Evolutionary conservation across 2,888 invertebrate species (phyloP), one percentile per base, ranked within the genome.

Genomic region (Galerucella calmariensis): DNA sequence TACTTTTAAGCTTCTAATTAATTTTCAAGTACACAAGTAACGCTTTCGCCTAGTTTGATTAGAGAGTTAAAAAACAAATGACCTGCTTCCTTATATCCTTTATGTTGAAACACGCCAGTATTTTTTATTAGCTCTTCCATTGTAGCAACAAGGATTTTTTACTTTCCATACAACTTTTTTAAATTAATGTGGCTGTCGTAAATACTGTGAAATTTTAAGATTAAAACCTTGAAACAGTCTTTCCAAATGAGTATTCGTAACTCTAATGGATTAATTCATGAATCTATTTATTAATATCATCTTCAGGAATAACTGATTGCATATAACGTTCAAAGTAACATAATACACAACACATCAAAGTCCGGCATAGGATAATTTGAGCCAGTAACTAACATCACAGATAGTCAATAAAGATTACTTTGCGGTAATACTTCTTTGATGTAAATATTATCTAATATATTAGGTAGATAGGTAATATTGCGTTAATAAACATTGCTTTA

Each of bases 1-100:
- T 41, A 41, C 35, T 27, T 35, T 27, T 65, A 63, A 70, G 53
- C 41, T 69, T 48, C n/a, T 70, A 70, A 70, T 70, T 70, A 70
- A 70, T 70, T 70, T 70, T 65, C 20, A 44, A 70, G 62, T 69
- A 35, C 62, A 48, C 44, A 69, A 51, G 41, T 65, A 44, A 65
- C 63, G 63, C 70, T 63, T 63, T 62, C 14, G 14, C 48, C 48
- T 48, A 48, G 46, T 59, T 65, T 65, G 63, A 48, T 48, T 8
- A 41, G 48, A 48, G 12, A 48, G 10, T 46, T 46, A 46, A 46
- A 46, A 12, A 12, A 12, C 46, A 46, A 46, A 46, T 46, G 46
- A 46, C 46, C 46, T 46, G 46, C 46, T 46, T 46, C 11, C 46
- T 46, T 46, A 46, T 65, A 65, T 65, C 20, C 20, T 65, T 65